phyloP scores from a whole-genome alignment of 2,113 vertebrate genomes.

The Prolemur simus region DNA sequence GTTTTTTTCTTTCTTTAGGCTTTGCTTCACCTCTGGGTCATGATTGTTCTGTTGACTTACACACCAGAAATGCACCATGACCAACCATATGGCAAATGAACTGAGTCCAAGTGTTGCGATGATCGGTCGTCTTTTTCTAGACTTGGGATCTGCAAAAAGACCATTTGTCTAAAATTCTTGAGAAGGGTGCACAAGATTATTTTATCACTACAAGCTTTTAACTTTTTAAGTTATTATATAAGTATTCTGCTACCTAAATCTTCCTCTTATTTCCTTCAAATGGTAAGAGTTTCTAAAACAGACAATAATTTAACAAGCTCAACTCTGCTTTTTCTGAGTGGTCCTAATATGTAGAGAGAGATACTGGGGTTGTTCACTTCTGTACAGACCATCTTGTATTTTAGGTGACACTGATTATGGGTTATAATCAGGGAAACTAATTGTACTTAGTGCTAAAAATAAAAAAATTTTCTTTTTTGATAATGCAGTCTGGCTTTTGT shows the following conservation, averaged over 20 bases:
- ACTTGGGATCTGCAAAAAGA: neutral
- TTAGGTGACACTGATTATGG: slow-evolving; percentile 69
- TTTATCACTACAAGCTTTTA: slow-evolving; percentile 70
- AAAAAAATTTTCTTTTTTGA: slow-evolving; percentile 80
- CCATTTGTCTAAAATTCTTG: slow-evolving; percentile 5
- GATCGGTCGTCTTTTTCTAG: neutral
- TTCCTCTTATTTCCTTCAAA: slow-evolving; percentile 54
- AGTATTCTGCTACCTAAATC: slow-evolving; percentile 52
- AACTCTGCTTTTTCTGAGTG: slow-evolving; percentile 49
- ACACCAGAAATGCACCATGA: slow-evolving; percentile 95
- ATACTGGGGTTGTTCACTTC: neutral
- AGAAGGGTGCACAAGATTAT: neutral
- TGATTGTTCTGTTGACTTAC: slow-evolving; percentile 98
- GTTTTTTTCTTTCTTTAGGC: slow-evolving; percentile 84
- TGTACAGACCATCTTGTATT: slow-evolving; percentile 33
- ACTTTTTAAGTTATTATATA: slow-evolving; percentile 66
- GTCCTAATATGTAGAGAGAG: neutral
- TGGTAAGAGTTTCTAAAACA: slow-evolving; percentile 66
- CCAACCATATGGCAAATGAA: slow-evolving; percentile 87
- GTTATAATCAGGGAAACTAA: slow-evolving; percentile 81
- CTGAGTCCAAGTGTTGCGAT: neutral
- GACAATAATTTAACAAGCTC: slow-evolving; percentile 51
- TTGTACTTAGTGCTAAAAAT: slow-evolving; percentile 82
- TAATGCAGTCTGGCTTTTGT: slow-evolving; percentile 80
- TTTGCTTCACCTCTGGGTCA: slow-evolving; percentile 97